phyloP scores from a whole-genome alignment of 1,140 invertebrate species.

The Drosophila busckii region DNA sequence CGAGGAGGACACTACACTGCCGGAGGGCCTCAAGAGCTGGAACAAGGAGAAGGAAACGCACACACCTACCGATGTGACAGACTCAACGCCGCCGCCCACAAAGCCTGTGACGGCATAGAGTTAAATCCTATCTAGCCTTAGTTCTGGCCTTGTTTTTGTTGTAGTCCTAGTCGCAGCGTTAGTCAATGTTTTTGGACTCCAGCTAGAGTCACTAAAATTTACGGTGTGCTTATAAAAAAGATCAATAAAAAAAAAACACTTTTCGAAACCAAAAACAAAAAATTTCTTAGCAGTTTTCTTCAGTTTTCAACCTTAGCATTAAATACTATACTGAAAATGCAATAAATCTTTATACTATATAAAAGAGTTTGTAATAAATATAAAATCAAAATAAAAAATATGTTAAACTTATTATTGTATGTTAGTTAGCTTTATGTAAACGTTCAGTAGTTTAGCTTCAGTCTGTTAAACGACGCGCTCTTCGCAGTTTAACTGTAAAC shows the following conservation, averaged over 20 bases:
- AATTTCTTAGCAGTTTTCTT: too few relatives aligned
- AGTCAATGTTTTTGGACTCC: slow-evolving; percentile 15
- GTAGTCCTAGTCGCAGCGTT: slow-evolving; percentile 25
- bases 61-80: slow-evolving; percentile 23
- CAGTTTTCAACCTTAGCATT: too few relatives aligned
- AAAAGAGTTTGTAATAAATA: too few relatives aligned
- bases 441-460: too few relatives aligned
- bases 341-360: too few relatives aligned
- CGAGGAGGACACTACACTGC: slow-evolving; percentile 96
- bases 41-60: slow-evolving; percentile 84
- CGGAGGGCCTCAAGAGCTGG: slow-evolving; percentile 97
- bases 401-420: too few relatives aligned
- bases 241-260: slow-evolving; percentile 8
- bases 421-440: too few relatives aligned
- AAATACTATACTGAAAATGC: too few relatives aligned
- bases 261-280: not conserved
- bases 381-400: too few relatives aligned
- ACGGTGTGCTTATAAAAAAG: slow-evolving; percentile 16
- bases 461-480: slow-evolving; percentile 1
- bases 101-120: slow-evolving; percentile 52
- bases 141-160: slow-evolving; percentile 15
- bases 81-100: slow-evolving; percentile 51
- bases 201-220: slow-evolving; percentile 11
- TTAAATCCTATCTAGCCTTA: slow-evolving; percentile 12
- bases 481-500: slow-evolving; percentile 5